Evolutionary conservation across 2,888 invertebrate species (phyloP), one percentile per base, ranked within the genome.

Genomic region (Cacoxenus indagator): DNA sequence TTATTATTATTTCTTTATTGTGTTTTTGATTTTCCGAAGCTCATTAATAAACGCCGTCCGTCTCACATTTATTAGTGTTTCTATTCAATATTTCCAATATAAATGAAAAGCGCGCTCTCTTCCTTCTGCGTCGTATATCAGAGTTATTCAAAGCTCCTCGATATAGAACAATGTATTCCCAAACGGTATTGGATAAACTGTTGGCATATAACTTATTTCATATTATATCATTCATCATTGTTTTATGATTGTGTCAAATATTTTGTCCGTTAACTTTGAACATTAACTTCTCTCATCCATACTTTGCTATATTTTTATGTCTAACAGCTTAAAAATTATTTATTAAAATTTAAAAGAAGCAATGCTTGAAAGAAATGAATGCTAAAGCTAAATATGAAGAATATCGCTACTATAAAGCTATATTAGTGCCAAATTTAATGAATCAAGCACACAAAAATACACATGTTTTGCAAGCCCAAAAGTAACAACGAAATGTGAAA

Each of bases 361-460:
- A 81, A 81, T 76, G 75, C 57, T 57, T 75, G 71, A 73, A 73
- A 76, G 82, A 76, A 80, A 81, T 76, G 75, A 82, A 80, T 76
- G 77, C 81, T 82, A 84, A 83, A 80, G 80, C 79, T 79, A 83
- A 84, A 78, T 77, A 77, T 72, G 72, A 73, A 75, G 72, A n/a
- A 75, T 72, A 43, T 27, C 27, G 68, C 71, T 67, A 71, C 68
- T 72, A 19, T 70, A 54, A 75, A 75, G 66, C 75, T 74, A 70
- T 64, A 48, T 62, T 37, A 64, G 69, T 67, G 65, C 61, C 55
- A 65, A 74, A 69, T 55, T 59, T 17, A 64, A 69, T 67, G 55
- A 73, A 65, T 51, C 67, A 72, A 65, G 43, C 27, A 54, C 11
- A 37, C 4, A 19, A 5, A 51, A 51, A 51, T 6, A 22, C 11